Conservation (phyloP, 2,888 invertebrate genomes). For the Xestobium rufovillosum region DNA sequence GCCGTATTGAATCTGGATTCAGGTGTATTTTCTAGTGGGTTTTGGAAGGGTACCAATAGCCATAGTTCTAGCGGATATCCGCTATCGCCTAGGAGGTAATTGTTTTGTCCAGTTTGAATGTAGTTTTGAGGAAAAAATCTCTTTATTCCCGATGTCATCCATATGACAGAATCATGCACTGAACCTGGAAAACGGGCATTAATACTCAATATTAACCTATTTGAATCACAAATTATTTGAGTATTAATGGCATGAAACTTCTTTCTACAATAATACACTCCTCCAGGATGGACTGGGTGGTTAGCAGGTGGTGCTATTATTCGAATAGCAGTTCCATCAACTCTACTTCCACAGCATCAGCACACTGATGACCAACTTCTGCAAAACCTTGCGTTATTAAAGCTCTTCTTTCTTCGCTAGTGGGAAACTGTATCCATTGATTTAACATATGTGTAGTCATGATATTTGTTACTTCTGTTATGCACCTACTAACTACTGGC, state of each 20-base stretch:
- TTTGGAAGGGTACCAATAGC: too few relatives aligned
- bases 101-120: too few relatives aligned
- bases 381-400: slow-evolving; percentile 3
- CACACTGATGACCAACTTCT: background rate
- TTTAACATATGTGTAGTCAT: background rate
- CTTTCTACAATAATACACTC: slow-evolving; percentile 10
- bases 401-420: slow-evolving; percentile 2
- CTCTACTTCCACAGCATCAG: slow-evolving; percentile 2
- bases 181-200: slow-evolving; percentile 10
- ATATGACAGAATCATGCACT: slow-evolving; percentile 4
- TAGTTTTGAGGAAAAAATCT: too few relatives aligned
- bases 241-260: slow-evolving; percentile 10
- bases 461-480: slow-evolving; percentile 5
- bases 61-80: too few relatives aligned
- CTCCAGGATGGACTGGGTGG: slow-evolving; percentile 6
- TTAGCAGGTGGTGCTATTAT: slow-evolving; percentile 7
- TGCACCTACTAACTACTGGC: slow-evolving; percentile 5
- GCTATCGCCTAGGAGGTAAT: too few relatives aligned
- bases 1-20: too few relatives aligned
- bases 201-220: slow-evolving; percentile 11
- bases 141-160: too few relatives aligned
- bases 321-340: slow-evolving; percentile 12
- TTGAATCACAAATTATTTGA: slow-evolving; percentile 2
- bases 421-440: slow-evolving; percentile 8
- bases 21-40: too few relatives aligned